These are phyloP conservation scores for Stenodema calcarata DNA, from an alignment of 2,888 invertebrate genomes.

Conservation along the genomic window DNA sequence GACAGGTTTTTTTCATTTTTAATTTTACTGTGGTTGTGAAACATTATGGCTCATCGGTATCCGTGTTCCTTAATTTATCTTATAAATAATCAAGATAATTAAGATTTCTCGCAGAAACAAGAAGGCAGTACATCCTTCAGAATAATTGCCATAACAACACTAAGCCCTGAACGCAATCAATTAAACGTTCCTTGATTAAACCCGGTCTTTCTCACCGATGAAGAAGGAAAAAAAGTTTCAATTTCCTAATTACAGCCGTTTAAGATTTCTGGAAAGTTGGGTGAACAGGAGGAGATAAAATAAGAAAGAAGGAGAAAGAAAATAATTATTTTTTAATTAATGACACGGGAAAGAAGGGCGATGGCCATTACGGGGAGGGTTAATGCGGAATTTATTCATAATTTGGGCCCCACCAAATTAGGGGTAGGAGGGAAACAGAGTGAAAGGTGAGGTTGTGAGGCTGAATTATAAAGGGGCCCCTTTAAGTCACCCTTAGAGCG, in stretches of 20 bases:
- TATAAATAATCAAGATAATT: not conserved
- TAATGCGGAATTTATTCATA: conserved; percentile 51
- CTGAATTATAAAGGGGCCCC: conserved; percentile 25
- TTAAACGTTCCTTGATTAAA: conserved; percentile 28
- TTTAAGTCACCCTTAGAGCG: not conserved
- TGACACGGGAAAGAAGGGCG: conserved; percentile 44
- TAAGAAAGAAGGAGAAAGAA: conserved; percentile 18
- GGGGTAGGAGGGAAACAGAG: not conserved
- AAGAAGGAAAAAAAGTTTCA: conserved; percentile 49
- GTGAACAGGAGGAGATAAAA: not conserved
- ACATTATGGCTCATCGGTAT: too few species aligned
- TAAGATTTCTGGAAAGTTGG: conserved; percentile 48
- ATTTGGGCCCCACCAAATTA: conserved; percentile 46
- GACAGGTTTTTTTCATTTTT: too few species aligned
- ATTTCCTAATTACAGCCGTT: conserved; percentile 52
- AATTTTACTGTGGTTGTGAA: too few species aligned
- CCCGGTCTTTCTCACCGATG: not conserved
- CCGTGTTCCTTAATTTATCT: too few species aligned
- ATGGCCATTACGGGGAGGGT: conserved; percentile 44
- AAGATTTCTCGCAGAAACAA: not conserved
- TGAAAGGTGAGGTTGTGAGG: conserved; percentile 3
- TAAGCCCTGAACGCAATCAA: conserved; percentile 22
- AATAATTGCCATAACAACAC: not conserved
- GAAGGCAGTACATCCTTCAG: not conserved
- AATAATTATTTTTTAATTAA: conserved; percentile 52